phyloP scores from a whole-genome alignment of 2,113 vertebrate species.

The Apodemus sylvaticus region DNA sequence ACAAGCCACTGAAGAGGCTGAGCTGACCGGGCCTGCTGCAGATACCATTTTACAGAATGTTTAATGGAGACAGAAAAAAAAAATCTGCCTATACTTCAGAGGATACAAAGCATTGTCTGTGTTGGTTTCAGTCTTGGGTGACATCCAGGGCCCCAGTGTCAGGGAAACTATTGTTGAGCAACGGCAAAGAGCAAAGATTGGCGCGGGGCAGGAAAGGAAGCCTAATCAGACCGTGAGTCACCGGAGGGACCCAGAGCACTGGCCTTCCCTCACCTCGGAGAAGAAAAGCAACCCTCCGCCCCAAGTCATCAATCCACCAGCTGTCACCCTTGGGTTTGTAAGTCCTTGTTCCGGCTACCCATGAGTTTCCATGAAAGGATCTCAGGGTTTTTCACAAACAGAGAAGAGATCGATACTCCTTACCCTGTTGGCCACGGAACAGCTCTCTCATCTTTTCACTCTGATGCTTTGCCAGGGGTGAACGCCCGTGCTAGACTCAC shows the following conservation, averaged over 20 bases:
- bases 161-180: slow-evolving; percentile 65
- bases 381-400: slow-evolving; percentile 66
- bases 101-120: slow-evolving; percentile 62
- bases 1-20: not conserved
- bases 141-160: slow-evolving; percentile 70
- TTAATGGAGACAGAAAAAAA: not conserved
- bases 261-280: slow-evolving; percentile 41
- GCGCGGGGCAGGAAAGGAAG: slow-evolving; percentile 37
- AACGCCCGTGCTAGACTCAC: not conserved
- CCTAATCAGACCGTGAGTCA: slow-evolving; percentile 73
- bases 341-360: slow-evolving; percentile 63
- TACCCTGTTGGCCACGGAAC: not conserved
- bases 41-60: not conserved
- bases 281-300: slow-evolving; percentile 60
- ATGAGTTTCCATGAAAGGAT: slow-evolving; percentile 58
- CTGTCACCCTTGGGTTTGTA: slow-evolving; percentile 53
- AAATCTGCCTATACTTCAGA: slow-evolving; percentile 6
- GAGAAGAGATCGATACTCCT: slow-evolving; percentile 53
- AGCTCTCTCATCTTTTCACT: not conserved
- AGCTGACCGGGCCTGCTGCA: too few relatives aligned
- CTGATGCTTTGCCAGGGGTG: not conserved
- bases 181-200: slow-evolving; percentile 56
- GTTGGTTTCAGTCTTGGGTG: slow-evolving; percentile 75
- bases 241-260: slow-evolving; percentile 12
- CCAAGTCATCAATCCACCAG: slow-evolving; percentile 63